Evolutionary conservation across 2,113 vertebrate genomes (phyloP).

Genomic region (Chiloscyllium plagiosum): DNA sequence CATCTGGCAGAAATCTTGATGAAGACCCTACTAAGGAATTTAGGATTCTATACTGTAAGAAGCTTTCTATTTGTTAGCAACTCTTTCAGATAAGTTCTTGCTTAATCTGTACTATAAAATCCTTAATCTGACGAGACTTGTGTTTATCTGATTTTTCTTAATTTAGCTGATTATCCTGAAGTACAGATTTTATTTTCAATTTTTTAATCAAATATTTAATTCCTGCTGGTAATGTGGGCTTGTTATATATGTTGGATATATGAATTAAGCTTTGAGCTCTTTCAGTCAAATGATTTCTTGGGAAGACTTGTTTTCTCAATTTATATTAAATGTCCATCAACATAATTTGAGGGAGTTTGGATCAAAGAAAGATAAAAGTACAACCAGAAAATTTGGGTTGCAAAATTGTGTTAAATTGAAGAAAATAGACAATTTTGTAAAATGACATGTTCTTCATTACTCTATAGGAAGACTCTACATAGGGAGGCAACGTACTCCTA

Average conservation of each 20-base stretch:
- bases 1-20: conserved; percentile 95
- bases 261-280: not conserved
- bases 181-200: not conserved
- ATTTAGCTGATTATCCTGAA: not conserved
- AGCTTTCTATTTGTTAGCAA: not conserved
- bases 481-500: not conserved
- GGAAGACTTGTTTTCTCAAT: not conserved
- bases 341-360: not conserved
- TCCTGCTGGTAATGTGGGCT: not conserved
- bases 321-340: not conserved
- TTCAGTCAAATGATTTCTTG: not conserved
- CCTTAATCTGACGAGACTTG: not conserved
- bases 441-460: not conserved
- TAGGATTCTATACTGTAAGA: conserved; percentile 94
- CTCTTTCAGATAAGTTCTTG: not conserved
- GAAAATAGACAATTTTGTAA: not conserved
- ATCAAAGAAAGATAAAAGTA: too few species aligned
- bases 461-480: not conserved
- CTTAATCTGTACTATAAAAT: not conserved
- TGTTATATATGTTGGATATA: not conserved
- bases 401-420: not conserved
- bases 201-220: not conserved
- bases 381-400: not conserved
- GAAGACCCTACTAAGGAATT: conserved; percentile 93
- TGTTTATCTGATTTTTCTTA: not conserved